phyloP scores from a whole-genome alignment of 2,797 vertebrate genomes.

The Oreortyx pictus region DNA sequence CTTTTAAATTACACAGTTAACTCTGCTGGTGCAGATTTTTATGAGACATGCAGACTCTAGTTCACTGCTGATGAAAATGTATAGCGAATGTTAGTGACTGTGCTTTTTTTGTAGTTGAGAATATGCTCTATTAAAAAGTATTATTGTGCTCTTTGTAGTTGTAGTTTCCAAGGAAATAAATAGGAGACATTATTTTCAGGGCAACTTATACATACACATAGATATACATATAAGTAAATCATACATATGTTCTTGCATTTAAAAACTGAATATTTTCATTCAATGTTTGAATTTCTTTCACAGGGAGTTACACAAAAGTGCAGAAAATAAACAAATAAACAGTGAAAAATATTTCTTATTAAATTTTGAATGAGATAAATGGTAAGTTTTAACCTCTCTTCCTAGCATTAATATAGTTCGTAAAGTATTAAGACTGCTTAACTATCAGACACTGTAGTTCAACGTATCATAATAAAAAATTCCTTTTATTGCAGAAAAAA shows the following conservation, averaged over 20 bases:
- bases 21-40: too few species aligned
- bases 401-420: background rate
- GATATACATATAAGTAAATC: background rate
- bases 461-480: background rate
- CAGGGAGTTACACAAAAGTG: background rate
- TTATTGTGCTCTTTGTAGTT: too few species aligned
- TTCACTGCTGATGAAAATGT: too few species aligned
- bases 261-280: rapidly evolving
- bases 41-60: too few species aligned
- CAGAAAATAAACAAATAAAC: background rate
- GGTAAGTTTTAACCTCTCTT: background rate
- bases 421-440: background rate
- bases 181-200: too few species aligned
- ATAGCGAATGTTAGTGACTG: too few species aligned
- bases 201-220: background rate
- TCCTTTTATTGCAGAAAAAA: background rate
- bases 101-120: too few species aligned
- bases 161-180: too few species aligned
- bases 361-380: background rate
- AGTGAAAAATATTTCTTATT: background rate
- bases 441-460: background rate
- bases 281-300: background rate
- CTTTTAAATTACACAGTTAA: background rate
- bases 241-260: background rate
- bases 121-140: too few species aligned